Conservation (phyloP, 2,113 vertebrate genomes). For the Gopherus flavomarginatus region DNA sequence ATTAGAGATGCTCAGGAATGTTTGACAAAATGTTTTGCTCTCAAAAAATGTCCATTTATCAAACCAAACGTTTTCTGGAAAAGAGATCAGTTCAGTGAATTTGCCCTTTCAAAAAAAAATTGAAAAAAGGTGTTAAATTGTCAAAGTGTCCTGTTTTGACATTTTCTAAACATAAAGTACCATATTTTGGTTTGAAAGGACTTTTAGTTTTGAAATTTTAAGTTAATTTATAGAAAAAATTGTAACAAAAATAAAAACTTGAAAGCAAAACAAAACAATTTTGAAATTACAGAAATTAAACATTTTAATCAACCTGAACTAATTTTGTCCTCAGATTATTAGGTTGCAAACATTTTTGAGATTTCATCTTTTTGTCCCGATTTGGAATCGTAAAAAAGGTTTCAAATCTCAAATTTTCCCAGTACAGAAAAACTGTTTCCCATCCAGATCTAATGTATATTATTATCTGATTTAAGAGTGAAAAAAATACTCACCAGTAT, state of each 20-base stretch:
- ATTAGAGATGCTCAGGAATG: neutral
- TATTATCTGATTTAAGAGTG: neutral
- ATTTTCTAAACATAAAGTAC: neutral
- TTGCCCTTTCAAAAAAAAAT: neutral
- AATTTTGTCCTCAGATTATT: neutral
- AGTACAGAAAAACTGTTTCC: neutral
- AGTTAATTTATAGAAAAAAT: neutral
- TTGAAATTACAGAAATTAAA: neutral
- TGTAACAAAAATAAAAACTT: neutral
- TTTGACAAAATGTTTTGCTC: neutral
- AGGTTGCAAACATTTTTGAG: neutral
- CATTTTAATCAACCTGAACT: neutral
- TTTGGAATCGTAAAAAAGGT: neutral
- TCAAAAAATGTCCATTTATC: neutral
- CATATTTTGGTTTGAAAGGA: neutral
- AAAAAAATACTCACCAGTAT: neutral
- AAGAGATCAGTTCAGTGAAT: neutral
- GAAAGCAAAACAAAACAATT: neutral
- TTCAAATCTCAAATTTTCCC: neutral
- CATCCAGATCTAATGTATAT: neutral
- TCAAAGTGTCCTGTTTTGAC: neutral
- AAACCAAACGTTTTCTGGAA: neutral
- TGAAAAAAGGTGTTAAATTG: neutral
- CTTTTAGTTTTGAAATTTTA: neutral
- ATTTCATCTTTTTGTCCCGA: neutral